These are phyloP conservation scores for Zapornia atra DNA, from an alignment of 2,113 vertebrate species.

Conservation along the genomic window DNA sequence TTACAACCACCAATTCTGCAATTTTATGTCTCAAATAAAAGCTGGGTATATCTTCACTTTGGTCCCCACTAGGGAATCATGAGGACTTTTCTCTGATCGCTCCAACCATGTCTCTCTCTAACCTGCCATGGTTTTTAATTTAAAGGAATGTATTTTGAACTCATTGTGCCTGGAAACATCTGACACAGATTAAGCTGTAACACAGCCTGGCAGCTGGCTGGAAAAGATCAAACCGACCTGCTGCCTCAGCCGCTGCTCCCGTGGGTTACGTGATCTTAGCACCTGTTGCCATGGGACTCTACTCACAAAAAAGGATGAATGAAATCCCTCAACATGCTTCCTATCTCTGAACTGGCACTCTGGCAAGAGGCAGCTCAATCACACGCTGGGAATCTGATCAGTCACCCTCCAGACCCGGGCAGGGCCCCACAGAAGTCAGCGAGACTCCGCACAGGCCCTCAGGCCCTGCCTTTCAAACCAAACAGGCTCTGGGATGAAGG, in stretches of 20 bases:
- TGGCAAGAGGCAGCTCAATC: neutral
- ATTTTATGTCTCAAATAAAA: neutral
- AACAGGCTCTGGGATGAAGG: neutral
- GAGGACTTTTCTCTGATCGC: neutral
- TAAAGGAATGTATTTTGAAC: neutral
- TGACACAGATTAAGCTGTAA: neutral
- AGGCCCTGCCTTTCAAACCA: neutral
- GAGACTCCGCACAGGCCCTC: fast-evolving
- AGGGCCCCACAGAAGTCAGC: neutral
- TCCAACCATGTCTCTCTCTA: neutral
- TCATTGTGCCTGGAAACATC: neutral
- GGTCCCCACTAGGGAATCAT: neutral
- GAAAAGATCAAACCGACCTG: neutral
- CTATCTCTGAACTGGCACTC: neutral
- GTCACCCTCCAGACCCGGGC: neutral
- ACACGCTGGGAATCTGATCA: neutral
- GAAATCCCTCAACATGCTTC: neutral
- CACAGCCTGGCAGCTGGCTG: neutral
- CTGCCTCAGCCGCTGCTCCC: neutral
- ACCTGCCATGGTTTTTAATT: neutral
- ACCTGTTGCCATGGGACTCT: neutral
- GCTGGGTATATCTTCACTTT: neutral
- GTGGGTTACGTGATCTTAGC: neutral
- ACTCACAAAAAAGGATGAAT: neutral
- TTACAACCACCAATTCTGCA: neutral